Evolutionary conservation across 2,888 invertebrate species (phyloP).

Genomic region (Slavum lentiscoides): DNA sequence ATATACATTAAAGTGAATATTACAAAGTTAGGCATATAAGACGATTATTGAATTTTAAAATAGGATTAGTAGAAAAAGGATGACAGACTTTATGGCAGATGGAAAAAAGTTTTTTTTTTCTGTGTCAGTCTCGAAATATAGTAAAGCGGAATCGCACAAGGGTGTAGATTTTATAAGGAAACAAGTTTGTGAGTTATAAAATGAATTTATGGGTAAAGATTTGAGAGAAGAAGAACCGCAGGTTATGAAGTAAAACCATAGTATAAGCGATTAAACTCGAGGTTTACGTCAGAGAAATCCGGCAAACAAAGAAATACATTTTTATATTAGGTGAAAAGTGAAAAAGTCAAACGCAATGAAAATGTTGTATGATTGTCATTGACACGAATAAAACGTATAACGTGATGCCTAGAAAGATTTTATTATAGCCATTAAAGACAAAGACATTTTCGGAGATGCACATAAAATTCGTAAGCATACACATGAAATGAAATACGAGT

Average conservation of each 20-base stretch:
- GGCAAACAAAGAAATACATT: neutral
- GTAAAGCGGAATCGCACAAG: neutral
- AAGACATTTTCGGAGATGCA: neutral
- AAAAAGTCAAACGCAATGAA: neutral
- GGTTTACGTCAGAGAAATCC: neutral
- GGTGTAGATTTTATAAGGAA: neutral
- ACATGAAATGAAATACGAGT: neutral
- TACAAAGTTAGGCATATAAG: neutral
- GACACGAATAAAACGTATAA: neutral
- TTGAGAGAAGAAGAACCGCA: neutral
- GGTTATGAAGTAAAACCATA: neutral
- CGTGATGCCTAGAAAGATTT: neutral
- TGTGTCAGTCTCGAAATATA: neutral
- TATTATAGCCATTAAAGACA: constrained; percentile 1
- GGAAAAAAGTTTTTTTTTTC: neutral
- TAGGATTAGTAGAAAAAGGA: neutral
- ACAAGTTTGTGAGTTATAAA: neutral
- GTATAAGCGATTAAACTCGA: neutral
- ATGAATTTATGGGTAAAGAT: neutral
- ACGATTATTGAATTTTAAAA: constrained; percentile 1
- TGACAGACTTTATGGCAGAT: neutral
- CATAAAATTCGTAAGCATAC: neutral
- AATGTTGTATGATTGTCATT: neutral
- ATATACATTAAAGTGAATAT: neutral
- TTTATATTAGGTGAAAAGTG: neutral